These are phyloP conservation scores for Lepidurus apus DNA, from an alignment of 1,140 invertebrate species.

Conservation along the genomic window DNA sequence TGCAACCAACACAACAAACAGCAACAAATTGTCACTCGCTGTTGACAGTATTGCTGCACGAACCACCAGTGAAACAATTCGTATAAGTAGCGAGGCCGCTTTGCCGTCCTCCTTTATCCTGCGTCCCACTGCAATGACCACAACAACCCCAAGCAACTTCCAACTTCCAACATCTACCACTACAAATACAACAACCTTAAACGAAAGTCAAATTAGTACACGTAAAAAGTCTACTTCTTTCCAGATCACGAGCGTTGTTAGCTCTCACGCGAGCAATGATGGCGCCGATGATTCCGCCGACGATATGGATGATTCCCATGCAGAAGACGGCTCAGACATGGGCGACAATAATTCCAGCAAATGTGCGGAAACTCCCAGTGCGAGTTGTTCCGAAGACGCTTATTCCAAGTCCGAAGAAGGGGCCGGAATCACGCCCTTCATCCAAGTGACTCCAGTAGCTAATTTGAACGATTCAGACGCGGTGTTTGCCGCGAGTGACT, in stretches of 20 bases:
- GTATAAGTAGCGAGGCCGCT: neutral
- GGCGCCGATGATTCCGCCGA: conserved; percentile 85
- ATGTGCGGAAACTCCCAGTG: neutral
- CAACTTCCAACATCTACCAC: conserved; percentile 14
- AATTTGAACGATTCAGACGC: neutral
- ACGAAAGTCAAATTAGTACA: conserved; percentile 17
- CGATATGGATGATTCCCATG: conserved; percentile 88
- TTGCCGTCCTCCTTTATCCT: neutral
- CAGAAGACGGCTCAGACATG: conserved; percentile 50
- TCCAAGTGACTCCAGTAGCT: neutral
- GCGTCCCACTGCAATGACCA: neutral
- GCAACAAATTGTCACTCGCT: neutral
- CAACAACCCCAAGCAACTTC: neutral
- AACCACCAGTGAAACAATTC: conserved; percentile 28
- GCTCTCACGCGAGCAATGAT: conserved; percentile 70
- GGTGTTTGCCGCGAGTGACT: neutral
- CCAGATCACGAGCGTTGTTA: conserved; percentile 84
- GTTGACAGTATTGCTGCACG: neutral
- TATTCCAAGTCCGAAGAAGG: neutral
- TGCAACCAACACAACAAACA: conserved; percentile 17
- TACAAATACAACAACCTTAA: conserved; percentile 7
- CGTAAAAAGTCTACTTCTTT: conserved; percentile 79
- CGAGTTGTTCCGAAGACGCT: conserved; percentile 3
- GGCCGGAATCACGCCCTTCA: neutral
- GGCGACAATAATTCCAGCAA: conserved; percentile 7